phyloP scores from a whole-genome alignment of 2,888 invertebrate species.

The Clivina fossor region DNA sequence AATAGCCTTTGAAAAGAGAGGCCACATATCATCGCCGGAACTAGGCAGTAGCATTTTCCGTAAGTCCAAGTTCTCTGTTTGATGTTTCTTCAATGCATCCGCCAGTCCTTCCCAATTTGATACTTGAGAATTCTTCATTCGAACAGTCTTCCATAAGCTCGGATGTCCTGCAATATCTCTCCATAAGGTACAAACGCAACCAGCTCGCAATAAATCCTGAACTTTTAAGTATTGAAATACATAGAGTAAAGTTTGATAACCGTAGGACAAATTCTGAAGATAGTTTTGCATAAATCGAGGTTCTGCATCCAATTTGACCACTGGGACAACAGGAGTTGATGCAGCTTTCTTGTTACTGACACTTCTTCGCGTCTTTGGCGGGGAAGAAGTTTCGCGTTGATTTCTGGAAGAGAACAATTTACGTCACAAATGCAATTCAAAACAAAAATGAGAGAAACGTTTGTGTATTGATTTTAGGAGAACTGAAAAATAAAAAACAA shows the following conservation, averaged over 20 bases:
- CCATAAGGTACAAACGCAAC: slow-evolving; percentile 79
- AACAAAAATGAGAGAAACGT: not conserved
- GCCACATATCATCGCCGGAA: slow-evolving; percentile 67
- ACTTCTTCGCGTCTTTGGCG: slow-evolving; percentile 15
- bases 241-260: slow-evolving; percentile 59
- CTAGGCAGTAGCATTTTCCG: slow-evolving; percentile 77
- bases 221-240: slow-evolving; percentile 81
- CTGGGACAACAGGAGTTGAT: slow-evolving; percentile 26
- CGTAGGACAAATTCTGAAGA: slow-evolving; percentile 55
- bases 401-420: slow-evolving; percentile 28
- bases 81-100: slow-evolving; percentile 67
- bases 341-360: slow-evolving; percentile 15
- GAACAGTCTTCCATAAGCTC: slow-evolving; percentile 75
- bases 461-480: slow-evolving; percentile 26
- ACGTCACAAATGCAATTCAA: slow-evolving; percentile 8
- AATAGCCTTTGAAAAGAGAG: slow-evolving; percentile 67
- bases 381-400: slow-evolving; percentile 16
- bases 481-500: too few species aligned
- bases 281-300: slow-evolving; percentile 51
- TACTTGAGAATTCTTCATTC: slow-evolving; percentile 83
- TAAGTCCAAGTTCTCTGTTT: slow-evolving; percentile 76
- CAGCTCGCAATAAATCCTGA: slow-evolving; percentile 74
- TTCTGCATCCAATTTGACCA: slow-evolving; percentile 37
- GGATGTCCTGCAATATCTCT: slow-evolving; percentile 70
- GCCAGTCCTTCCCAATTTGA: slow-evolving; percentile 78